These are phyloP conservation scores for Dynastes grantii DNA, from an alignment of 2,888 invertebrate species.

Conservation along the genomic window DNA sequence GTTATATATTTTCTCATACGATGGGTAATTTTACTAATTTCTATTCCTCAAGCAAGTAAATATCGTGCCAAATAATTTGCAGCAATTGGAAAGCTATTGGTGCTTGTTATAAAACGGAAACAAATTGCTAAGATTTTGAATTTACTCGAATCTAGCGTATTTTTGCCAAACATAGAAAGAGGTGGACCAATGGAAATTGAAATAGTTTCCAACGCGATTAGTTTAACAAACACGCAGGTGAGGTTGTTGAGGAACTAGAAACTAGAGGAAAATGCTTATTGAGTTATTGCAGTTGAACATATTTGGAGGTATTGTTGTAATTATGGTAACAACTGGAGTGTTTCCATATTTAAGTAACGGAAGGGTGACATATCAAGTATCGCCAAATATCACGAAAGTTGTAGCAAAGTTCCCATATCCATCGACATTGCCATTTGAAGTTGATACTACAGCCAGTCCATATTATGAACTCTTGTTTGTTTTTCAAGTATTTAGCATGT, in stretches of 20 bases:
- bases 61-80: conserved; percentile 26
- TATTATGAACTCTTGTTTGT: conserved; percentile 51
- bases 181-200: conserved; percentile 52
- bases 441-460: conserved; percentile 41
- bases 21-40: conserved; percentile 45
- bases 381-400: conserved; percentile 48
- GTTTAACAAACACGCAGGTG: conserved; percentile 50
- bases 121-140: conserved; percentile 50
- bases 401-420: conserved; percentile 53
- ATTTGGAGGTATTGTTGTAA: conserved; percentile 48
- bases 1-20: conserved; percentile 53
- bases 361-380: conserved; percentile 28
- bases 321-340: conserved; percentile 50
- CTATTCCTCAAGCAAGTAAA: neutral
- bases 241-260: neutral
- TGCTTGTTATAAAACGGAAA: conserved; percentile 47
- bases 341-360: conserved; percentile 48
- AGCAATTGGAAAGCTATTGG: conserved; percentile 52
- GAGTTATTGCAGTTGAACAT: conserved; percentile 50
- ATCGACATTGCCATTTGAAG: conserved; percentile 52
- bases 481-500: conserved; percentile 54
- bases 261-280: too few species aligned
- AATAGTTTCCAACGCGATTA: conserved; percentile 50
- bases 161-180: conserved; percentile 50
- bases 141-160: conserved; percentile 50